Percentiles rank a stretch among this genome's conserved stretches.
Evolutionary conservation across 2,888 invertebrate genomes (phyloP).

Genomic region (Osmoderma eremita): DNA sequence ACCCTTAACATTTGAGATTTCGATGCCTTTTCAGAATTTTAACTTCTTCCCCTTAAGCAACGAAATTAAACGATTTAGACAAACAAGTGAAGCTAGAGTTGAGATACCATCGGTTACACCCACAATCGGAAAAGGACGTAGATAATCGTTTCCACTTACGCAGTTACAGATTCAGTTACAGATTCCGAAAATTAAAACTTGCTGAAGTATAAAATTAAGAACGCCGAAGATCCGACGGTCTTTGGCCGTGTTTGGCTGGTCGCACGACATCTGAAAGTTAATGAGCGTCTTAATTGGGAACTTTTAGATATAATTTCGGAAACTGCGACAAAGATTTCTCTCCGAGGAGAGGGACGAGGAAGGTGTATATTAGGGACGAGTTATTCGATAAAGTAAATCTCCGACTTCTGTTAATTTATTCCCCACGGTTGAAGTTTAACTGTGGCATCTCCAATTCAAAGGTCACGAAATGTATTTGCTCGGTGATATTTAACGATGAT

Average conservation of each 20-base stretch:
- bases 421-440: no score
- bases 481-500: no score
- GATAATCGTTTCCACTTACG: background rate
- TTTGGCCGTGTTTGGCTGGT: slow-evolving; percentile 4
- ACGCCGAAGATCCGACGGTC: slow-evolving; percentile 8
- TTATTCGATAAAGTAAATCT: slow-evolving; percentile 7
- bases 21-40: no score
- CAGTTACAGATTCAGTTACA: background rate
- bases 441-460: no score
- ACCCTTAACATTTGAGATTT: no score
- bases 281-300: slow-evolving; percentile 14
- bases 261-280: slow-evolving; percentile 1
- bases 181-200: slow-evolving; percentile 13
- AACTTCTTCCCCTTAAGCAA: no score
- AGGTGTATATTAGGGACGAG: background rate
- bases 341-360: no score
- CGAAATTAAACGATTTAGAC: no score
- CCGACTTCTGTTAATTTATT: background rate
- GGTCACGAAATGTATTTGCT: no score
- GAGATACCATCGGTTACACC: background rate
- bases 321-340: slow-evolving; percentile 4
- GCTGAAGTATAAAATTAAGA: slow-evolving; percentile 24
- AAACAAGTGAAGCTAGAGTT: no score
- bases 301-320: slow-evolving; percentile 11
- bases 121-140: no score